Percentiles rank a stretch among this genome's conserved stretches.
phyloP scores from a whole-genome alignment of 2,888 invertebrate species.

The Sympetrum striolatum region DNA sequence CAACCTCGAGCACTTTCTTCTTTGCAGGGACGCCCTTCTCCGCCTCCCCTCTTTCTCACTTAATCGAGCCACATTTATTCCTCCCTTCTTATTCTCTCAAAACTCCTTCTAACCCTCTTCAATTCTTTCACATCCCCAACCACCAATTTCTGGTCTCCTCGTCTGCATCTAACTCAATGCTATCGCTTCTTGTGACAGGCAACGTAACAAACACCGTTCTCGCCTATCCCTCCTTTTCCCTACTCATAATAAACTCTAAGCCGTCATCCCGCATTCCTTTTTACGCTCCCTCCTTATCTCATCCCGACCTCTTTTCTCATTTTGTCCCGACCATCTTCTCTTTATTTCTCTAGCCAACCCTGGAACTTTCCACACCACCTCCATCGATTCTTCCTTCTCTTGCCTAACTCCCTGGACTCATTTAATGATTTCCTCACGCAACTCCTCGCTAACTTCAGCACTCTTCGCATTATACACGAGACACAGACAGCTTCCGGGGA shows the following conservation, averaged over 20 bases:
- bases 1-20: background rate
- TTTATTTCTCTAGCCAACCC: background rate
- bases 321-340: background rate
- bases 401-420: background rate
- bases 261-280: background rate
- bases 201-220: background rate
- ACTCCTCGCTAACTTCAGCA: slow-evolving; percentile 37
- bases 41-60: background rate
- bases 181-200: background rate
- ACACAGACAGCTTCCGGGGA: slow-evolving; percentile 1
- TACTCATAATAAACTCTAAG: background rate
- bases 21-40: no score
- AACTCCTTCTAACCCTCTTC: background rate
- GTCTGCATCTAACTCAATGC: background rate
- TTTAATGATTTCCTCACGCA: slow-evolving; percentile 39
- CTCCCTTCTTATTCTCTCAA: background rate
- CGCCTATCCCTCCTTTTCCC: background rate
- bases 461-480: slow-evolving; percentile 33
- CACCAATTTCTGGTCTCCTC: background rate
- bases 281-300: background rate
- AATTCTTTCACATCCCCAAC: background rate
- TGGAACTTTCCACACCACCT: background rate
- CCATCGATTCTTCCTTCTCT: slow-evolving; percentile 6
- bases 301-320: background rate
- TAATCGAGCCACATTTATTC: slow-evolving; percentile 16